Percentiles rank a stretch among this genome's conserved stretches.
These are phyloP conservation scores for Acrocyrtus sp. DNA, from an alignment of 2,888 invertebrate species.

Conservation along the genomic window DNA sequence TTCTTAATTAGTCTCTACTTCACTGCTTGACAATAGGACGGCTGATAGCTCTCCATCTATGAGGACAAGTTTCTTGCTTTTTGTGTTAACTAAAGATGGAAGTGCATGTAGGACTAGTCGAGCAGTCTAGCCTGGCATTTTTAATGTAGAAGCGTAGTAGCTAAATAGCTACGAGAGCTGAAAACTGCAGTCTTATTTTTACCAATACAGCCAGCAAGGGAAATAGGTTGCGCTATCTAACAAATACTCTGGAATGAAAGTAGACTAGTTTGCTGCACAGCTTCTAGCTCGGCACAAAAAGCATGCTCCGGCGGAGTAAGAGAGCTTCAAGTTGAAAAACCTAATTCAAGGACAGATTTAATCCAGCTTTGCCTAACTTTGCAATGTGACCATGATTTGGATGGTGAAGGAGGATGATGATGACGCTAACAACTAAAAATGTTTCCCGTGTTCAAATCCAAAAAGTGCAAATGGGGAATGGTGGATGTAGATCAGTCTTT, in stretches of 20 bases:
- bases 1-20: too few relatives aligned
- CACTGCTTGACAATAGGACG: too few relatives aligned
- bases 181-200: neutral
- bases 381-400: slow-evolving; percentile 7
- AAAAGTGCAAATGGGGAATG: too few relatives aligned
- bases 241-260: too few relatives aligned
- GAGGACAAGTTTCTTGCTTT: too few relatives aligned
- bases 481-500: too few relatives aligned
- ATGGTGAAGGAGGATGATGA: neutral
- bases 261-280: too few relatives aligned
- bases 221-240: neutral
- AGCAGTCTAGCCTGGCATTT: too few relatives aligned
- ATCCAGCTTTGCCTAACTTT: slow-evolving; percentile 36
- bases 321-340: slow-evolving; percentile 42
- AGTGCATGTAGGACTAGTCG: too few relatives aligned
- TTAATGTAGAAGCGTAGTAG: neutral
- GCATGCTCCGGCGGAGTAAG: neutral
- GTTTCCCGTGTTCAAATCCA: neutral
- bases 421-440: neutral
- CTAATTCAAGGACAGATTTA: slow-evolving; percentile 48
- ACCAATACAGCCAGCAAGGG: neutral
- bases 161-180: neutral
- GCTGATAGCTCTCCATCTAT: too few relatives aligned
- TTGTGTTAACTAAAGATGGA: too few relatives aligned
- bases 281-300: neutral